phyloP scores from a whole-genome alignment of 2,888 invertebrate genomes.

The Autographa pulchrina region DNA sequence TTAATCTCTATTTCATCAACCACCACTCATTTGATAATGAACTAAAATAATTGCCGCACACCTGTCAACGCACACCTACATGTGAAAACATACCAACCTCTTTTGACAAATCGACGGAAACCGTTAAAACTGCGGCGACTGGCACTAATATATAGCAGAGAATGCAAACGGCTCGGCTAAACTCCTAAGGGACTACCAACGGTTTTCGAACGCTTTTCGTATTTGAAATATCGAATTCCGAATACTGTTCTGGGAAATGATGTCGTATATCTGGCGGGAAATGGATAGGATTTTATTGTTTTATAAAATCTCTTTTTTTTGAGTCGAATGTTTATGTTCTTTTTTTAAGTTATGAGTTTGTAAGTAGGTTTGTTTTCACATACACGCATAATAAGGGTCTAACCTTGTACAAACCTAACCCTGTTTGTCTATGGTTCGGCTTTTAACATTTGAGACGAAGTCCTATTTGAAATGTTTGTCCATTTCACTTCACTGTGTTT shows the following conservation, averaged over 20 bases:
- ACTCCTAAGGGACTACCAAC: constrained; percentile 41
- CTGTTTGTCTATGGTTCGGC: no score
- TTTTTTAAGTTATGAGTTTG: background rate
- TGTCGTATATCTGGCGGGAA: constrained; percentile 19
- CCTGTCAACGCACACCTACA: background rate
- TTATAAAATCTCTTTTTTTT: background rate
- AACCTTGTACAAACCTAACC: no score
- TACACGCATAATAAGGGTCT: no score
- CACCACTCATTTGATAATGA: background rate
- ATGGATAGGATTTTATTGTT: constrained; percentile 11
- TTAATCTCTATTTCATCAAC: background rate
- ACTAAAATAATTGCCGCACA: background rate
- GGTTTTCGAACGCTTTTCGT: constrained; percentile 25
- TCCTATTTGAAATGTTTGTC: background rate
- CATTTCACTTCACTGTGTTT: background rate
- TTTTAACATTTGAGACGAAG: background rate
- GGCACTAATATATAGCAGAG: constrained; percentile 32
- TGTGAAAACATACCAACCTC: background rate
- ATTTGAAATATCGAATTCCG: constrained; percentile 40
- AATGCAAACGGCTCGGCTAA: constrained; percentile 18
- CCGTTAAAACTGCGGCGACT: constrained; percentile 23
- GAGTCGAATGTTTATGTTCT: background rate
- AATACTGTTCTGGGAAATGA: constrained; percentile 37
- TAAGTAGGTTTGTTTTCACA: background rate
- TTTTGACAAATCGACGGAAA: constrained; percentile 33